phyloP scores from a whole-genome alignment of 1,140 invertebrate species.

The Teleogryllus occipitalis region DNA sequence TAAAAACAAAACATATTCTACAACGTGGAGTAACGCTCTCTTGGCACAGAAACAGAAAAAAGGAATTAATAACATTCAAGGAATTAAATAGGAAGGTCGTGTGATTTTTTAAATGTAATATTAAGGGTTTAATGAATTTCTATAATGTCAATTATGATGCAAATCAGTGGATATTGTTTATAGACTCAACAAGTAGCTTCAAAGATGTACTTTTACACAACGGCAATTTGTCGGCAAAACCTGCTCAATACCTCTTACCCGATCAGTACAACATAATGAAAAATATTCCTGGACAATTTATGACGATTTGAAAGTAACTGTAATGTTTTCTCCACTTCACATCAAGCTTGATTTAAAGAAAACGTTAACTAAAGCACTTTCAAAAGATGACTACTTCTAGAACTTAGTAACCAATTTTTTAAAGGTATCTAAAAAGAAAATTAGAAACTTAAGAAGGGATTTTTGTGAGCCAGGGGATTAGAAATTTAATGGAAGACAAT shows the following conservation, averaged over 20 bases:
- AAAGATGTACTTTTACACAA: not conserved
- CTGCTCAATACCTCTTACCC: too few relatives aligned
- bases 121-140: not conserved
- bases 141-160: not conserved
- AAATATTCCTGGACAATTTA: too few relatives aligned
- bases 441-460: too few relatives aligned
- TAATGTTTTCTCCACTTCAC: not conserved
- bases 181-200: not conserved
- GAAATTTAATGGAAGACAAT: too few relatives aligned
- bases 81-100: not conserved
- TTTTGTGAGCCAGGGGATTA: too few relatives aligned
- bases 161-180: not conserved
- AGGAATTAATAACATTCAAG: not conserved
- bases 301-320: not conserved
- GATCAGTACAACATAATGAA: too few relatives aligned
- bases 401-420: too few relatives aligned
- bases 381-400: too few relatives aligned
- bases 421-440: too few relatives aligned
- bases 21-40: not conserved
- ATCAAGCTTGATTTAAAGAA: too few relatives aligned
- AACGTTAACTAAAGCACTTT: too few relatives aligned
- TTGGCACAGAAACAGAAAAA: not conserved
- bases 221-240: too few relatives aligned
- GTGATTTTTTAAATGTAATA: not conserved
- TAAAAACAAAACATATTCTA: not conserved